Evolutionary conservation across 2,113 vertebrate genomes (phyloP).

Genomic region (Bostrychus sinensis): DNA sequence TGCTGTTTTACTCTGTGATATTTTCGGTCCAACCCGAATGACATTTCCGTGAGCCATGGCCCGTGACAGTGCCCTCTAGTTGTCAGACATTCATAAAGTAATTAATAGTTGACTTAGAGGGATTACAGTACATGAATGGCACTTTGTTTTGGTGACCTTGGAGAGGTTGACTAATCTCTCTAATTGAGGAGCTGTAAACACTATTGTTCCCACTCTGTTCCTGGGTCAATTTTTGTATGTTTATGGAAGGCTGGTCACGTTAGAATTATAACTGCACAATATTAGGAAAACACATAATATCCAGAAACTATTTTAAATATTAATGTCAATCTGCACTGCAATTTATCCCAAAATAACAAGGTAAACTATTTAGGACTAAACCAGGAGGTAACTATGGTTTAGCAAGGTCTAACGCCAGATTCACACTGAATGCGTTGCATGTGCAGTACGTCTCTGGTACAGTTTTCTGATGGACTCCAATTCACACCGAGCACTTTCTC

Average conservation of each 20-base stretch:
- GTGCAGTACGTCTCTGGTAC: no score
- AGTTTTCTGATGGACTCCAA: no score
- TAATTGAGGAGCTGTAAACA: constrained; percentile 72
- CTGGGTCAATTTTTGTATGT: constrained; percentile 61
- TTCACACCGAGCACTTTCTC: no score
- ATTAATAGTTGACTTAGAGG: constrained; percentile 75
- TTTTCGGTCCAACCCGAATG: constrained; percentile 42
- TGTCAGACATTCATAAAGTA: constrained; percentile 67
- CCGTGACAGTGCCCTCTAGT: constrained; percentile 61
- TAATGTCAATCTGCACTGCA: no score
- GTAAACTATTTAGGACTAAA: no score
- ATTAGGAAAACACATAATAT: constrained; percentile 3
- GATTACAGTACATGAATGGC: constrained; percentile 66
- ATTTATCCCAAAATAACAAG: no score
- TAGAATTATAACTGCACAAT: no score
- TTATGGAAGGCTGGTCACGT: constrained; percentile 43
- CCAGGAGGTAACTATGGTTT: no score
- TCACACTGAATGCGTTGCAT: no score
- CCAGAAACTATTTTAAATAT: background rate
- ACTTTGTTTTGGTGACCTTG: constrained; percentile 75
- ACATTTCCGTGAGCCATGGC: constrained; percentile 54
- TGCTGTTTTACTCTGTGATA: constrained; percentile 11
- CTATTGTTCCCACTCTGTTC: constrained; percentile 55
- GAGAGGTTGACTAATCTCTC: constrained; percentile 75
- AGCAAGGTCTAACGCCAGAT: no score